These are phyloP conservation scores for Drosophila seguyi DNA, from an alignment of 1,140 invertebrate species.

Conservation along the genomic window DNA sequence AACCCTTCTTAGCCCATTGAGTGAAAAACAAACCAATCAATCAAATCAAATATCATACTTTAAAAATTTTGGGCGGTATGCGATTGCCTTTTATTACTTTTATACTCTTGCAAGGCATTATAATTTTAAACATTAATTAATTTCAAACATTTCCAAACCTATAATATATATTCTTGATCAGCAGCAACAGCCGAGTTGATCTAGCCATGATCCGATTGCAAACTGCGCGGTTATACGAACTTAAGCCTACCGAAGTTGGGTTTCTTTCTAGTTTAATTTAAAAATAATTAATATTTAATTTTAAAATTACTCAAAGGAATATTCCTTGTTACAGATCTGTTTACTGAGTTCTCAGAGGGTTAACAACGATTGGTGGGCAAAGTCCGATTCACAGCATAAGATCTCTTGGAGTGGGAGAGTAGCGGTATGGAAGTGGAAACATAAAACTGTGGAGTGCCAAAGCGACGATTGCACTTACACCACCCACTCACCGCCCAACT, in stretches of 20 bases:
- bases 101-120: too few relatives aligned
- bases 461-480: constrained; percentile 20
- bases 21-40: background rate
- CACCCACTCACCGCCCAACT: constrained; percentile 29
- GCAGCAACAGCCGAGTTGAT: too few relatives aligned
- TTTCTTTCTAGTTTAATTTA: too few relatives aligned
- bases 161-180: too few relatives aligned
- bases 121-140: too few relatives aligned
- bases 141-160: too few relatives aligned
- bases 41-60: background rate
- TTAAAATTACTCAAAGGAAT: background rate
- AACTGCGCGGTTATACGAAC: too few relatives aligned
- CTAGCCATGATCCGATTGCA: too few relatives aligned
- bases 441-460: constrained; percentile 39
- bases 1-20: constrained; percentile 2
- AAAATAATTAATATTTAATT: too few relatives aligned
- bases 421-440: constrained; percentile 32
- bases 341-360: background rate
- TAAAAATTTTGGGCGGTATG: background rate
- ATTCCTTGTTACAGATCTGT: background rate
- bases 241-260: too few relatives aligned
- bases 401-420: constrained; percentile 4
- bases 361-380: constrained; percentile 30
- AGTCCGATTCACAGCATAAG: constrained; percentile 36
- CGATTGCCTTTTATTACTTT: background rate